Base-by-base conservation (phyloP, 2,113 vertebrate species). In the Piaya cayana region DNA sequence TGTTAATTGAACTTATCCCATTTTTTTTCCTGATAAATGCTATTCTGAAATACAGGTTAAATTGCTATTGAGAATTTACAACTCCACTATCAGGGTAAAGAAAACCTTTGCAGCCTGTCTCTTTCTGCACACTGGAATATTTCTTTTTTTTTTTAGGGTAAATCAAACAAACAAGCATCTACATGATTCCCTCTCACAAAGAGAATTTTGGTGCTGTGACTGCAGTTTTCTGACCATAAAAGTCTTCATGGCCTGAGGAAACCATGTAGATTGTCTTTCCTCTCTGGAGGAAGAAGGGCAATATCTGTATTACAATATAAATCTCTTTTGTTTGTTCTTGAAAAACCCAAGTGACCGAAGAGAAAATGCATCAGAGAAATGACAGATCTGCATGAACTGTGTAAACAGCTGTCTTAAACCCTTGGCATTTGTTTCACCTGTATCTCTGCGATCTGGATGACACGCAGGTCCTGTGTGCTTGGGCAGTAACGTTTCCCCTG, bases 1-100 rank as follows among this genome's bases (percentile, higher is more conserved):
- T 39, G 20, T 63, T 62, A 49, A 39, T 6, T 77, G 71, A 90
- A 58, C 5, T 53, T 17, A 32, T 17, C 0, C 0, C 2, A 2
- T 26, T 32, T 53, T 65, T 65, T 67, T 39, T 2, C 37, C 25
- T 26, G 7, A 55, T 1, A 71, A 42, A 59, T 36, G 26, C 19
- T 43, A 9, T 62, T 87, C 76, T 82, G 32, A 69, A 94, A 84
- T n/a, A 23, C 3, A 9, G 19, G 15, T 37, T 62, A 47, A 79
- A 79, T 52, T 43, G 7, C 2, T 56, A 10, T 29, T 64, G 15
- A 64, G 43, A 79, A 74, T n/a, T 30, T 89, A 69, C 23, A 70
- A 15, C 29, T 77, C 23, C 20, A 47, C 7, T 30, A 67, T 2
- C 17, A 65, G 36, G 27, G 4, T 50, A 77, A 85, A 76, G 49